Percentiles rank a stretch among this genome's conserved stretches.
These are phyloP conservation scores for Hippocampus mohnikei DNA, from an alignment of 2,113 vertebrate genomes.

Conservation along the genomic window DNA sequence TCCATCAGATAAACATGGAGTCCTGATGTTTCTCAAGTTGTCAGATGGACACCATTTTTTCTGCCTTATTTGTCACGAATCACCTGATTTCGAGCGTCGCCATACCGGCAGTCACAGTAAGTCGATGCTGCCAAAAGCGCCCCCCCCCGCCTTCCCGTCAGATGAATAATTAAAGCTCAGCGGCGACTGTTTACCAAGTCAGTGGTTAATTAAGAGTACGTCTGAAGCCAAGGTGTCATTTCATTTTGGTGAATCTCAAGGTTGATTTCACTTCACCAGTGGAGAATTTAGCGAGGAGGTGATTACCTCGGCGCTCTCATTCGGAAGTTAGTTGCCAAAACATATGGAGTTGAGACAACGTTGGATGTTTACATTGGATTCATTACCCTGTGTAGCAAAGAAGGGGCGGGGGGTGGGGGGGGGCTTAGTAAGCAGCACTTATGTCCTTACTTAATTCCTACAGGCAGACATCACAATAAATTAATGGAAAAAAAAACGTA, in stretches of 20 bases:
- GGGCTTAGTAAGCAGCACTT: no score
- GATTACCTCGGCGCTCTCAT: background rate
- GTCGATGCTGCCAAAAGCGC: background rate
- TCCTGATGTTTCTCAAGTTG: no score
- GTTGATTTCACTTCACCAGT: background rate
- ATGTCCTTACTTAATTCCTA: no score
- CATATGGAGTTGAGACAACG: background rate
- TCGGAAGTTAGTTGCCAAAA: background rate
- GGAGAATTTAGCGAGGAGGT: background rate
- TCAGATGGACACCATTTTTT: background rate
- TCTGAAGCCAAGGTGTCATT: background rate
- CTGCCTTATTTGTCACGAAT: background rate
- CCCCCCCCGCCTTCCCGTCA: background rate
- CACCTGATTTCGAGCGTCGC: background rate
- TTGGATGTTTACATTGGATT: background rate
- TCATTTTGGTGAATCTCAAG: background rate
- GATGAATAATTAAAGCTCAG: constrained; percentile 1
- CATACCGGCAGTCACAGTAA: background rate
- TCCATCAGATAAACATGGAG: background rate
- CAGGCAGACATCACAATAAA: no score
- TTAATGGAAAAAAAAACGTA: no score
- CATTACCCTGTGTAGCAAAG: background rate
- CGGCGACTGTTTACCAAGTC: background rate
- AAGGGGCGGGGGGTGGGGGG: no score
- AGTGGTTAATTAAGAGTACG: constrained; percentile 5